Evolutionary conservation across 2,113 vertebrate species (phyloP), one percentile per base, ranked within the genome.

Genomic region (Riparia riparia): DNA sequence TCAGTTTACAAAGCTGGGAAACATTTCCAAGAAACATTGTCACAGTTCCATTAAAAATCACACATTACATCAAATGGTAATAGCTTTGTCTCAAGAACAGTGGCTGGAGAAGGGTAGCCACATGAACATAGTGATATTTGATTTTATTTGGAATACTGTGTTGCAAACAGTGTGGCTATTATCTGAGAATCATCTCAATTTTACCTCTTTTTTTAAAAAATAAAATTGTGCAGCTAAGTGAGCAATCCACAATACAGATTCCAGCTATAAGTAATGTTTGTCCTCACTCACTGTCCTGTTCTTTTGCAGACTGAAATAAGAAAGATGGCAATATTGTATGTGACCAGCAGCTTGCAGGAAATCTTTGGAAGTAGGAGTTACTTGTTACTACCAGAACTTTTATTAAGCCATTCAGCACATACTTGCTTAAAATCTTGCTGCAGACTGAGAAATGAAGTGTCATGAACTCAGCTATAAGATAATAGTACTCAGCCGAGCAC

Each of bases 381-480:
- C 93, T 90, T 79, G 21, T 86, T 69, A 86, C n/a, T 54, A 84
- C 53, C 58, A 76, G 53, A 95, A 79, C 10, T 82, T 56, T 18
- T 45, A 72, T 82, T 89, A 85, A 93, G 54, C 37, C 21, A 37
- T 87, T 94, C 53, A 92, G 31, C 86, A 82, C 51, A 71, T n/a
- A 20, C 56, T 81, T 93, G 49, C 65, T 94, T 60, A 74, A 92
- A 93, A 83, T 78, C 49, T 93, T 86, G n/a, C 56, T 74, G 25
- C 37, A 92, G 56, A 84, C 81, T 81, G 64, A 95, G 78, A 47
- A 78, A 86, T 56, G 44, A 94, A 79, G 39, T 82, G 70, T 68
- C 92, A 77, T 29, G 58, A 93, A 82, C 42, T 94, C 81, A 93
- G 53, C 78, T 89, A 57, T 85, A 91, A 83, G 89, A 90, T 92